phyloP scores from a whole-genome alignment of 2,797 vertebrate genomes.

The Hypotaenidia philippensis region DNA sequence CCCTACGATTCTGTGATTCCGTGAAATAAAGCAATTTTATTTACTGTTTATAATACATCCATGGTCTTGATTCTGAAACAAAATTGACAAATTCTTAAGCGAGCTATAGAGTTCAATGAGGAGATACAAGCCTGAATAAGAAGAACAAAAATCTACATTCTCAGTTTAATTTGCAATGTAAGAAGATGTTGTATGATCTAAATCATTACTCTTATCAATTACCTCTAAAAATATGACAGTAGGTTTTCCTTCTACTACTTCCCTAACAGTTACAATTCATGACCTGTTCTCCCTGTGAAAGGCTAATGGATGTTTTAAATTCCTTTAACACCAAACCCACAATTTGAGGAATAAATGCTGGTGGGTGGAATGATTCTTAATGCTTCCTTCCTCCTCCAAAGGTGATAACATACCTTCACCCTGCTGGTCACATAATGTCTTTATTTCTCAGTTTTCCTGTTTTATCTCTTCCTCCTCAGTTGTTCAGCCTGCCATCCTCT shows the following conservation, averaged over 20 bases:
- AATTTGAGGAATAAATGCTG: slow-evolving; percentile 60
- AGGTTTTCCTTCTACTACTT: not conserved
- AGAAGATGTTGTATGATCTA: not conserved
- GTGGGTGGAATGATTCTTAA: slow-evolving; percentile 28
- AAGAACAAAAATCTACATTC: not conserved
- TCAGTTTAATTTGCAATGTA: not conserved
- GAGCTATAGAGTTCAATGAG: not conserved
- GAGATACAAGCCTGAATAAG: not conserved
- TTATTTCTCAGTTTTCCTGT: slow-evolving; percentile 60
- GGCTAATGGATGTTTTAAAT: slow-evolving; percentile 50
- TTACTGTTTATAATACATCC: not conserved
- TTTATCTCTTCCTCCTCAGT: slow-evolving; percentile 40
- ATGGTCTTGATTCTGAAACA: not conserved
- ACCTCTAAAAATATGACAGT: not conserved
- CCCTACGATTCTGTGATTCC: no score
- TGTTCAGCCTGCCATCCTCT: not conserved
- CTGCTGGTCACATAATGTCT: slow-evolving; percentile 52
- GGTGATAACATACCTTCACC: slow-evolving; percentile 19
- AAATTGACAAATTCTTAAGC: not conserved
- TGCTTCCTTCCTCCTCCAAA: slow-evolving; percentile 51
- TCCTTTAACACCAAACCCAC: slow-evolving; percentile 65
- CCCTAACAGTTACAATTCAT: not conserved
- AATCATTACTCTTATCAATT: slow-evolving; percentile 28
- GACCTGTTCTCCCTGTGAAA: not conserved
- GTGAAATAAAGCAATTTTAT: not conserved